Evolutionary conservation across 2,797 vertebrate genomes (phyloP).

Genomic region (Oreochromis grahami): DNA sequence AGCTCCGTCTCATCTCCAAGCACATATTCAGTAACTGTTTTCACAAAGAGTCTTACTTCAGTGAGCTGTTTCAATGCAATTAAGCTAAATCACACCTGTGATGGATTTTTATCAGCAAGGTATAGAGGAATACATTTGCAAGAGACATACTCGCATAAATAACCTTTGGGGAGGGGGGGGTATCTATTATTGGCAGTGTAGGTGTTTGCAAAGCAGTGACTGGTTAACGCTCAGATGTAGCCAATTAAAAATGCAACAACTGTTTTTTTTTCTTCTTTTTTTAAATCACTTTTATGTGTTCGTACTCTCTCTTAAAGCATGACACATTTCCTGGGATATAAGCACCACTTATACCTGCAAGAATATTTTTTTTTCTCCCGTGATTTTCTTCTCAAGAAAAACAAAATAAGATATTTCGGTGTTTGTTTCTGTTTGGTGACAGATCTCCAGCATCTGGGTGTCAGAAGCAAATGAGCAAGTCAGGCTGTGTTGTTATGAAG

Average conservation of each 20-base stretch:
- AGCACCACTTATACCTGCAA: not conserved
- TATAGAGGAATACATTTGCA: not conserved
- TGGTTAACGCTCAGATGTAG: slow-evolving; percentile 18
- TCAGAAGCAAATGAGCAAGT: not conserved
- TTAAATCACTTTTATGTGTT: not conserved
- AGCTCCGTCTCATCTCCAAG: not conserved
- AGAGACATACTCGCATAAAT: not conserved
- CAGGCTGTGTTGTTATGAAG: not conserved
- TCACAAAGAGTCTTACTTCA: not conserved
- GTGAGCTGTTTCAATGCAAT: not conserved
- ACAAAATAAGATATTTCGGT: not conserved
- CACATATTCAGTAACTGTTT: not conserved
- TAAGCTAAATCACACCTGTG: not conserved
- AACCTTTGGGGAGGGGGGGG: not conserved
- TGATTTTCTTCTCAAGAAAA: not conserved
- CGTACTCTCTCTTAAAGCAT: not conserved
- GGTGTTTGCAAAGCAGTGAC: not conserved
- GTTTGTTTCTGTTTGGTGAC: not conserved
- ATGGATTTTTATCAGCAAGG: not conserved
- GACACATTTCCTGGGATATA: not conserved
- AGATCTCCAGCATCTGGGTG: not conserved
- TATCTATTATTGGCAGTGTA: not conserved
- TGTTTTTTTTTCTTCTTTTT: not conserved
- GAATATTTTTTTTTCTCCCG: not conserved
- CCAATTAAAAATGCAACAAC: slow-evolving; percentile 40